These are phyloP conservation scores for Trissonchulus latispiculum DNA, from an alignment of 2,888 invertebrate genomes.

Conservation along the genomic window DNA sequence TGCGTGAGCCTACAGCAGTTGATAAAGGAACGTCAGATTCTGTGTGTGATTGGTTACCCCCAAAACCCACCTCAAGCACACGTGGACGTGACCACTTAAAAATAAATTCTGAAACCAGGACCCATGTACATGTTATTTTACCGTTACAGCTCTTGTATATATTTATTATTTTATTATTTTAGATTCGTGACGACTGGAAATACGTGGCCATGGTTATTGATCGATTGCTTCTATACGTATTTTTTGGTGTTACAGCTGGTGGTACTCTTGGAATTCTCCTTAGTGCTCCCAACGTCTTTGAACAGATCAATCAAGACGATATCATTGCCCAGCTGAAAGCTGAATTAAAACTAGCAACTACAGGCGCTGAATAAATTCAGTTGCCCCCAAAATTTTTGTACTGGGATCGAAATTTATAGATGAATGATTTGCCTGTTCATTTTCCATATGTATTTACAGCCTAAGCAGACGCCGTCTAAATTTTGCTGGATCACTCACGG, in stretches of 20 bases:
- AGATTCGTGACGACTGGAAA: constrained; percentile 51
- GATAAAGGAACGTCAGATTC: too few relatives aligned
- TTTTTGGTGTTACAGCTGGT: constrained; percentile 47
- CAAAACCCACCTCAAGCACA: too few relatives aligned
- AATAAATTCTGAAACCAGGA: too few relatives aligned
- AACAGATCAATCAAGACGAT: constrained; percentile 35
- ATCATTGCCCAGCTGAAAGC: constrained; percentile 15
- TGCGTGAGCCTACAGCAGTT: too few relatives aligned
- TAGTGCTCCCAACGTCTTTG: constrained; percentile 47
- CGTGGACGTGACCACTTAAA: too few relatives aligned
- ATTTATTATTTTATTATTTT: constrained; percentile 15
- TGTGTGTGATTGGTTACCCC: too few relatives aligned
- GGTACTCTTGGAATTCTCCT: constrained; percentile 48
- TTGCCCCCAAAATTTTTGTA: neutral
- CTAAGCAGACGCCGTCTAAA: too few relatives aligned
- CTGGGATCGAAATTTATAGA: neutral
- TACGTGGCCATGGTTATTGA: constrained; percentile 51
- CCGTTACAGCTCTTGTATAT: too few relatives aligned
- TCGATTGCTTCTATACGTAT: constrained; percentile 48
- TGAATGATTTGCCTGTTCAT: neutral
- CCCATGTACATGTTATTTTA: too few relatives aligned
- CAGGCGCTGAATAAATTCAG: neutral
- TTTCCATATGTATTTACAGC: too few relatives aligned
- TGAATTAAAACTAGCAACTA: neutral
- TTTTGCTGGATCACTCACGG: too few relatives aligned